phyloP scores from a whole-genome alignment of 2,888 invertebrate species.

The Chydorus sphaericus region DNA sequence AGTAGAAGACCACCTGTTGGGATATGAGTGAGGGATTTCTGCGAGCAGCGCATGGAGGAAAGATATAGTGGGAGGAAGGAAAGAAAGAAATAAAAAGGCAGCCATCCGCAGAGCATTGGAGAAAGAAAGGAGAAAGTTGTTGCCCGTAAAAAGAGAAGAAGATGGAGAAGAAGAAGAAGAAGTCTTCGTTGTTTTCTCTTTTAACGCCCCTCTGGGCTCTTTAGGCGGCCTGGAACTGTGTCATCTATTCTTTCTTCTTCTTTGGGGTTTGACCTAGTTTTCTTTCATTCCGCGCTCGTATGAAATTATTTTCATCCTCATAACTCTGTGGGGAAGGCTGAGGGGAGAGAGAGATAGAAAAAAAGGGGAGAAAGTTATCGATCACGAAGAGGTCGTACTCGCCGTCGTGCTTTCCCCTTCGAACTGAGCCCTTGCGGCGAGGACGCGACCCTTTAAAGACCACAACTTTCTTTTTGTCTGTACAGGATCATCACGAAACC shows the following conservation, averaged over 20 bases:
- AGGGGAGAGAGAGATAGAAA: background rate
- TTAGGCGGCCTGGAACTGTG: no score
- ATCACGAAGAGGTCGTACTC: background rate
- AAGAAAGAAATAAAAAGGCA: background rate
- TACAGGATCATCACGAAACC: background rate
- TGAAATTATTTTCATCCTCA: no score
- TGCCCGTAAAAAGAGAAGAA: background rate
- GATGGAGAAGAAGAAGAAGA: background rate
- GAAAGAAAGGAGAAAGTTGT: background rate
- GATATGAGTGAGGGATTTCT: background rate
- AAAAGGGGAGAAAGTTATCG: background rate
- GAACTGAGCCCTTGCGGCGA: background rate
- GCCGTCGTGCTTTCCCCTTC: background rate
- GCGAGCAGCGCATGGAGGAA: background rate
- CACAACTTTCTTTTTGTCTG: background rate
- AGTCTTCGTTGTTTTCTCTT: no score
- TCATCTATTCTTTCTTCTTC: no score
- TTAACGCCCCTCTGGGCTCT: no score
- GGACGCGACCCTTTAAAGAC: slow-evolving; percentile 6
- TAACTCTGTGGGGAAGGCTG: no score
- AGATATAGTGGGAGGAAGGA: background rate
- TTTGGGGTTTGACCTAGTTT: no score
- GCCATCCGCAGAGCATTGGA: background rate
- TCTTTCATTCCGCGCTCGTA: no score
- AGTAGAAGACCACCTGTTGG: background rate